These are phyloP conservation scores for Echinarachnius parma DNA, from an alignment of 53 echinoderm and acorn worm genomes.

Conservation along the genomic window DNA sequence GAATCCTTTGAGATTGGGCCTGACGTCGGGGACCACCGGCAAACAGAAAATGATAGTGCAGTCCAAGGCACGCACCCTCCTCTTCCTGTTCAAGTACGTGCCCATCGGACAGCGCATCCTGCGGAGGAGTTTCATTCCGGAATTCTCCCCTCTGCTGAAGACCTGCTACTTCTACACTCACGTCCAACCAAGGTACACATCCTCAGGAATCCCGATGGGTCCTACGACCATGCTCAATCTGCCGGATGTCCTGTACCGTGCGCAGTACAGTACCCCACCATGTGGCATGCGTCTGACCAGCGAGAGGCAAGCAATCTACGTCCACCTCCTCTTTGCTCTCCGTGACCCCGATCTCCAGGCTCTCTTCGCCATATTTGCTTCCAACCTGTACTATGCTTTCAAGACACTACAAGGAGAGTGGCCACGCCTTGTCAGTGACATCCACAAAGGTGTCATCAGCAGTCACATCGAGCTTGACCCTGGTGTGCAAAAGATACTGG, in stretches of 20 bases:
- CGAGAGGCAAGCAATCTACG: constrained; percentile 51
- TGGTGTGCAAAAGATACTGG: constrained; percentile 38
- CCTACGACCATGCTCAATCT: constrained; percentile 43
- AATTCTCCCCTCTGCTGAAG: constrained; percentile 49
- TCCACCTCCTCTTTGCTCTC: constrained; percentile 76
- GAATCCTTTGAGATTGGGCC: constrained; percentile 21
- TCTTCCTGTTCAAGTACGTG: neutral
- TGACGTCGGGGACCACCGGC: constrained; percentile 69
- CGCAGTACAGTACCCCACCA: constrained; percentile 32
- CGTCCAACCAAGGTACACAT: constrained; percentile 3
- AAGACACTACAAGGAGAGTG: constrained; percentile 45
- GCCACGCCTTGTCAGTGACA: constrained; percentile 46
- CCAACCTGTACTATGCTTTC: constrained; percentile 47
- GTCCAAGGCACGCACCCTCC: neutral
- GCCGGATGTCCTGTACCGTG: constrained; percentile 26
- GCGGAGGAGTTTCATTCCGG: constrained; percentile 5
- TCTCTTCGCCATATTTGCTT: constrained; percentile 51
- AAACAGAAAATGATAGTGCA: constrained; percentile 46
- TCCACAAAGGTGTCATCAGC: constrained; percentile 35
- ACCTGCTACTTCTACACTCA: constrained; percentile 34
- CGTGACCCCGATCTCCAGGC: constrained; percentile 53
- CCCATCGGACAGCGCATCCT: constrained; percentile 10
- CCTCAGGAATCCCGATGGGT: constrained; percentile 30
- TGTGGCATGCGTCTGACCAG: constrained; percentile 21
- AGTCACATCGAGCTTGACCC: constrained; percentile 22